Conservation (phyloP, 2,888 invertebrate species). For the Polymixis flavicincta region DNA sequence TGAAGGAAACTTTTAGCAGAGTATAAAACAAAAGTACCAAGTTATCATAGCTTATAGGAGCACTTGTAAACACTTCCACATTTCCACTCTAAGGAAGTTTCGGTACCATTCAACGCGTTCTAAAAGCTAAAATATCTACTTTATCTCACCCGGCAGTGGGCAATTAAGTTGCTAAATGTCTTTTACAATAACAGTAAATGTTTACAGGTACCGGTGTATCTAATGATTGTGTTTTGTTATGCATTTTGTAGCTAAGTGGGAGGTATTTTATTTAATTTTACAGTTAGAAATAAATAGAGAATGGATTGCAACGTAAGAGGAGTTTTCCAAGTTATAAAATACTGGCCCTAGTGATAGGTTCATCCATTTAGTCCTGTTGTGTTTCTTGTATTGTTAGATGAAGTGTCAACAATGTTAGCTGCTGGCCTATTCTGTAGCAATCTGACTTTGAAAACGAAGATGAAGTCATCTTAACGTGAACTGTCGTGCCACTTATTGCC, state of each 20-base stretch:
- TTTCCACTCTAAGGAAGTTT: slow-evolving; percentile 31
- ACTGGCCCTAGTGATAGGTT: not conserved
- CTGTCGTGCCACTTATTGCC: no score
- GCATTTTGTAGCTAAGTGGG: slow-evolving; percentile 8
- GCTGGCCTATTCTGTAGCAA: not conserved
- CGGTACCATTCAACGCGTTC: slow-evolving; percentile 30
- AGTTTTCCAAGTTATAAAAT: not conserved
- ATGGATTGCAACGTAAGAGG: not conserved
- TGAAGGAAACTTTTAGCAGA: slow-evolving; percentile 6
- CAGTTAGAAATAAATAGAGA: not conserved
- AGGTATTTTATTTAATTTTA: not conserved
- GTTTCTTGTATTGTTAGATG: not conserved
- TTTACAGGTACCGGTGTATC: slow-evolving; percentile 33
- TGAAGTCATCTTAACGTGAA: not conserved
- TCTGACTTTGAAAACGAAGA: not conserved
- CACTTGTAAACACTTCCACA: slow-evolving; percentile 46
- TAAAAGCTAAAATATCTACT: slow-evolving; percentile 50
- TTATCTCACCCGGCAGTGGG: slow-evolving; percentile 52
- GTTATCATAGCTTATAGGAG: slow-evolving; percentile 32
- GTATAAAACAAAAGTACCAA: slow-evolving; percentile 47
- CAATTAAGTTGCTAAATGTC: slow-evolving; percentile 48
- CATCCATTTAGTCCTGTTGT: not conserved
- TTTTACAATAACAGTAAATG: slow-evolving; percentile 48
- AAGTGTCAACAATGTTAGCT: not conserved
- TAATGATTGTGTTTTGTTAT: slow-evolving; percentile 35